Evolutionary conservation across 37 sponge, comb jelly and placozoan genomes (phyloP), one percentile per base, ranked within the genome.

Genomic region (Sycon ciliatum): DNA sequence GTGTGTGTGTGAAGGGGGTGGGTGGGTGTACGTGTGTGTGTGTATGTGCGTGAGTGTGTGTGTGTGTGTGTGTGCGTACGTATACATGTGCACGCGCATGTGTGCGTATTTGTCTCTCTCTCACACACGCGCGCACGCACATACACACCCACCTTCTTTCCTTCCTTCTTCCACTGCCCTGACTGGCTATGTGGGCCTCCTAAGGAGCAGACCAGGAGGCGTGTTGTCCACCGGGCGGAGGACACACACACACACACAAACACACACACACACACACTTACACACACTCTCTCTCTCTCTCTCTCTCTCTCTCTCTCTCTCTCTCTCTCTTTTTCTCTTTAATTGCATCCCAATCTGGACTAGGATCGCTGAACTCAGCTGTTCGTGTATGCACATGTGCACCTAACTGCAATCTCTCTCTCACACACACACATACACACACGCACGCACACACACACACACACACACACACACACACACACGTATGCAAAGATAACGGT

Each of bases 41-140:
- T n/a, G n/a, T n/a, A n/a, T n/a, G 35, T 69, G 70, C 13, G 70
- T 18, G 28, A 28, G 70, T 26, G 49, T n/a, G 49, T 36, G 40
- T 38, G 70, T 4, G 49, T 36, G 28, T 69, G 40, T 6, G 5
- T n/a, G 38, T 33, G 3, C 6, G 27, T 62, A 0, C 42, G 18
- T 46, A 6, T 6, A 32, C 28, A n/a, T 0, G 37, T 34, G 7
- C 3, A 36, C 57, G 5, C 6, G 9, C 38, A 60, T 33, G 32
- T 65, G 35, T 9, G 65, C 4, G 18, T 3, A 3, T 32, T 27
- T 20, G 18, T 32, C 20, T 26, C 23, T 63, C n/a, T n/a, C n/a
- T n/a, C n/a, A n/a, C n/a, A n/a, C n/a, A n/a, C n/a, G 32, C 28
- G 20, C 28, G 7, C 23, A 20, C 23, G n/a, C n/a, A n/a, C n/a